Evolutionary conservation across 2,797 vertebrate species (phyloP), one percentile per base, ranked within the genome.

Genomic region (Platalea minor): DNA sequence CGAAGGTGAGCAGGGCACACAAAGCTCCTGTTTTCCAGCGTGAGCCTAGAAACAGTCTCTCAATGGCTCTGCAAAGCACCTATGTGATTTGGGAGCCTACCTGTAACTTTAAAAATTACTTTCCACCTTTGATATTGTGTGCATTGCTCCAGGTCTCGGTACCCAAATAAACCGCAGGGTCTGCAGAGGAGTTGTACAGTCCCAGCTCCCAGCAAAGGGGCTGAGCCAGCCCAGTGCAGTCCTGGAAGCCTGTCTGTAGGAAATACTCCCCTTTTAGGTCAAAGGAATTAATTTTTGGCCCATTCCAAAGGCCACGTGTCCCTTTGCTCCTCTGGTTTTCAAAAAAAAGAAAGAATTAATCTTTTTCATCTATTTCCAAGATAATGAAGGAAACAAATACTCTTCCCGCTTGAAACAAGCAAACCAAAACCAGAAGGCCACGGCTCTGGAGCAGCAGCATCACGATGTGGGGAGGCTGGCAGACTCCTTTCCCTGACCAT

Each of bases 1-100:
- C 4, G 3, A 39, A 21, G 1, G 11, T 1, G 17, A 53, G 80
- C 25, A 1, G 25, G 31, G 37, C 3, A 10, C 4, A 15, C 5
- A 9, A 11, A 51, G 53, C 45, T 43, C 61, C 74, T 17, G 10
- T 11, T n/a, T 17, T 26, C 74, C 35, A 10, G 20, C 2, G 5
- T 1, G 8, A 7, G 35, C 51, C 43, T 12, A 26, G 11, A 28
- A 31, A 10, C 4, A 19, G 65, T 10, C 45, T 45, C 74, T 23
- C 16, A 10, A 24, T 1, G 4, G 43, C 31, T 24, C 33, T 26
- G 8, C 18, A 16, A 28, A 72, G 51, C 23, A 41, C 41, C 41
- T 8, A 1, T 2, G 7, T 7, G 41, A 29, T 23, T 17, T 24
- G 16, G 53, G 45, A 74, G 18, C 59, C 10, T 7, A 20, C 65